phyloP scores from a whole-genome alignment of 2,113 vertebrate genomes.

The Murina feae region DNA sequence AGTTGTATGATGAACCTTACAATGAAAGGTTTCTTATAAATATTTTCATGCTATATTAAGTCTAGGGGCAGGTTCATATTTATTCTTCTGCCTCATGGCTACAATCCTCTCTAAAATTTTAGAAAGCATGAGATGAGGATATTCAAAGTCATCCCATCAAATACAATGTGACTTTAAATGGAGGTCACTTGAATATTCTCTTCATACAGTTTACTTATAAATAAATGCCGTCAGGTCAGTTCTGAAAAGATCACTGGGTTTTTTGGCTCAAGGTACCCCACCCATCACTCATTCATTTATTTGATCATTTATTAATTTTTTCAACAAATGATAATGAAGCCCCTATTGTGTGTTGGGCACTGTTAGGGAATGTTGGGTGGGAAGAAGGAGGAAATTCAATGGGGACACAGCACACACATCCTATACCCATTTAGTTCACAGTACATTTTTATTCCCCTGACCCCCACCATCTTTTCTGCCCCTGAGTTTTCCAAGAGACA shows the following conservation, averaged over 20 bases:
- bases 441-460: not conserved
- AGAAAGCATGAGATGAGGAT: not conserved
- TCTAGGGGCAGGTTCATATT: not conserved
- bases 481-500: not conserved
- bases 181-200: not conserved
- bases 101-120: not conserved
- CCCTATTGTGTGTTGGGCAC: not conserved
- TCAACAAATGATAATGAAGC: not conserved
- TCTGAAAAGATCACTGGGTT: not conserved
- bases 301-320: not conserved
- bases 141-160: not conserved
- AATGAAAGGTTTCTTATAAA: not conserved
- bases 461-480: too few species aligned
- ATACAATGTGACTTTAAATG: not conserved
- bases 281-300: not conserved
- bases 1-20: not conserved
- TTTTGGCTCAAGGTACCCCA: not conserved
- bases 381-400: fast-evolving
- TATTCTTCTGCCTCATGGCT: constrained; percentile 2
- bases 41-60: not conserved
- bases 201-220: not conserved
- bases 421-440: not conserved
- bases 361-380: not conserved
- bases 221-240: not conserved
- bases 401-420: fast-evolving